Percentiles rank a stretch among this genome's conserved stretches.
Evolutionary conservation across 2,797 vertebrate species (phyloP).

Genomic region (Gallinago nigripennis): DNA sequence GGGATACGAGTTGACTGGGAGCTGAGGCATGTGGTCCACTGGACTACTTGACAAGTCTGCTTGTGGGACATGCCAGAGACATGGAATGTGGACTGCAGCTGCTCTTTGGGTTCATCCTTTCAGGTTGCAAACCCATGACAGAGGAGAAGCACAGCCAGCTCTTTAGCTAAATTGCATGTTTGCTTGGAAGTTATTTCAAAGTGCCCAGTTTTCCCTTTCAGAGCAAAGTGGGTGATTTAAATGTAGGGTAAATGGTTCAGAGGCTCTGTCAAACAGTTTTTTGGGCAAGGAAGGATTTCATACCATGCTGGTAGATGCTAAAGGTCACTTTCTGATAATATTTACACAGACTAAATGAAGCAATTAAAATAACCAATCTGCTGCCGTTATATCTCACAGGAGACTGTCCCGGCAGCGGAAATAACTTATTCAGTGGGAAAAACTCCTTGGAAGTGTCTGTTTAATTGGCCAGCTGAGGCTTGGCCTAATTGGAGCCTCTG

Average conservation of each 20-base stretch:
- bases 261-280: not conserved
- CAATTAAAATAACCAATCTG: conserved; percentile 3
- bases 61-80: not conserved
- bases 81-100: not conserved
- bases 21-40: not conserved
- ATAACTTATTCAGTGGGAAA: not conserved
- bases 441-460: not conserved
- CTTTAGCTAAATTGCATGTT: not conserved
- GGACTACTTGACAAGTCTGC: not conserved
- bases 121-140: not conserved
- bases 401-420: not conserved
- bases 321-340: not conserved
- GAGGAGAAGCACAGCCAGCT: not conserved
- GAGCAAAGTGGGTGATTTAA: not conserved
- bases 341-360: not conserved
- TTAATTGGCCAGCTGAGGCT: not conserved
- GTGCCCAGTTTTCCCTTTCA: not conserved
- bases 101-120: not conserved
- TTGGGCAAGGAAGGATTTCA: not conserved
- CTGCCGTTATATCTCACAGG: not conserved
- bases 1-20: accelerated
- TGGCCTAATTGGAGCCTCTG: not conserved
- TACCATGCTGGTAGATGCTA: not conserved
- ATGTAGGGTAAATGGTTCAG: not conserved
- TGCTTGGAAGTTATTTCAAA: not conserved